Conservation (phyloP, 2,888 invertebrate species). For the Patella pellucida region DNA sequence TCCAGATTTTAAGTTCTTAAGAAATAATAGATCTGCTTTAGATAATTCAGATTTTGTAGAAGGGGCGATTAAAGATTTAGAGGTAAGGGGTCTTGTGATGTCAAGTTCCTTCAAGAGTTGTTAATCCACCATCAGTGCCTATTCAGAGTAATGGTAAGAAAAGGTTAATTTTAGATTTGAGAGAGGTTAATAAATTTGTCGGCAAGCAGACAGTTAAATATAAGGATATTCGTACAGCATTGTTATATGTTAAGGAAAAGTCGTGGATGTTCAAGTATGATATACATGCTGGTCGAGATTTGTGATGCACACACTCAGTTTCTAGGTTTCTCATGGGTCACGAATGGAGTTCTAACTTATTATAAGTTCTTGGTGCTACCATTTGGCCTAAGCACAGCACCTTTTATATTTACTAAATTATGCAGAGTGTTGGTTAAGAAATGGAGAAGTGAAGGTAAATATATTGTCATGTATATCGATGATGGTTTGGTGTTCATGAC, state of each 20-base stretch:
- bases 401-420: constrained; percentile 33
- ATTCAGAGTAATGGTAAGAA: constrained; percentile 25
- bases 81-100: constrained; percentile 18
- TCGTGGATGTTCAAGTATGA: constrained; percentile 26
- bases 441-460: constrained; percentile 32
- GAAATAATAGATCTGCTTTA: constrained; percentile 30
- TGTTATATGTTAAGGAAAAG: constrained; percentile 5
- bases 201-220: constrained; percentile 26
- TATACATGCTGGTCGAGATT: constrained; percentile 19
- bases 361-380: constrained; percentile 34
- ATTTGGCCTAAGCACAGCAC: constrained; percentile 26
- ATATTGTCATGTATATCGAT: constrained; percentile 33
- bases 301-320: constrained; percentile 21
- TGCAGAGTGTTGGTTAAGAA: constrained; percentile 24
- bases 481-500: constrained; percentile 31
- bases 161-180: constrained; percentile 34
- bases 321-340: constrained; percentile 23
- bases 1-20: constrained; percentile 14
- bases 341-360: background rate
- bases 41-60: constrained; percentile 27
- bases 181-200: constrained; percentile 31
- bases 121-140: constrained; percentile 31
- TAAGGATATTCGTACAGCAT: constrained; percentile 28
- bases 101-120: constrained; percentile 17
- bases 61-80: constrained; percentile 29